Percentiles rank a stretch among this genome's conserved stretches.
Evolutionary conservation across 53 echinoderm and acorn worm species (phyloP).

Genomic region (Holothuria leucospilota): DNA sequence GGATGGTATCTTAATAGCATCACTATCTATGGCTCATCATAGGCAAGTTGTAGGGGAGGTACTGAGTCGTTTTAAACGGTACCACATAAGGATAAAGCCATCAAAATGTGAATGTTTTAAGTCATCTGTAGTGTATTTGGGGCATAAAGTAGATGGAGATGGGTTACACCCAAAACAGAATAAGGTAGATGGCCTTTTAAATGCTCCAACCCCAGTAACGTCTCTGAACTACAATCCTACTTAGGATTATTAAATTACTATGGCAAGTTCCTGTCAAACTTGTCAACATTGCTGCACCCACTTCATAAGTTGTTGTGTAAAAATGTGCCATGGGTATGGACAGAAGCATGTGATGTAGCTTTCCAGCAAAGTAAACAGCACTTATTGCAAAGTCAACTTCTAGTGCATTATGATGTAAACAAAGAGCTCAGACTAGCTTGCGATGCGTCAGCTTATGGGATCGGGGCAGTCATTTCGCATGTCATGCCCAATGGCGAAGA

Average conservation of each 20-base stretch:
- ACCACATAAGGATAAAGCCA: too few relatives aligned
- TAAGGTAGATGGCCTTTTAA: neutral
- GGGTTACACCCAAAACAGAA: neutral
- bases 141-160: neutral
- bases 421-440: constrained; percentile 58
- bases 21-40: neutral
- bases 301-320: constrained; percentile 60
- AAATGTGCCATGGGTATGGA: constrained; percentile 57
- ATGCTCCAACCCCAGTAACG: neutral
- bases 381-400: constrained; percentile 52
- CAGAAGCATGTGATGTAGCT: constrained; percentile 54
- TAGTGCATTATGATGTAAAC: constrained; percentile 70
- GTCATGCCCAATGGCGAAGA: constrained; percentile 73
- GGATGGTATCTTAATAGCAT: too few relatives aligned
- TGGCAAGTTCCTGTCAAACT: constrained; percentile 25
- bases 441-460: constrained; percentile 64
- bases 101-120: too few relatives aligned
- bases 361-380: constrained; percentile 58
- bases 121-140: neutral
- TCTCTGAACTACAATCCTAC: constrained; percentile 27
- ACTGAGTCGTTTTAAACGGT: too few relatives aligned
- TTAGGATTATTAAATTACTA: constrained; percentile 38
- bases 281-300: constrained; percentile 51
- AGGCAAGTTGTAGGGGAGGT: neutral
- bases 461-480: constrained; percentile 69